phyloP scores from a whole-genome alignment of 2,113 vertebrate species.

The Passer domesticus region DNA sequence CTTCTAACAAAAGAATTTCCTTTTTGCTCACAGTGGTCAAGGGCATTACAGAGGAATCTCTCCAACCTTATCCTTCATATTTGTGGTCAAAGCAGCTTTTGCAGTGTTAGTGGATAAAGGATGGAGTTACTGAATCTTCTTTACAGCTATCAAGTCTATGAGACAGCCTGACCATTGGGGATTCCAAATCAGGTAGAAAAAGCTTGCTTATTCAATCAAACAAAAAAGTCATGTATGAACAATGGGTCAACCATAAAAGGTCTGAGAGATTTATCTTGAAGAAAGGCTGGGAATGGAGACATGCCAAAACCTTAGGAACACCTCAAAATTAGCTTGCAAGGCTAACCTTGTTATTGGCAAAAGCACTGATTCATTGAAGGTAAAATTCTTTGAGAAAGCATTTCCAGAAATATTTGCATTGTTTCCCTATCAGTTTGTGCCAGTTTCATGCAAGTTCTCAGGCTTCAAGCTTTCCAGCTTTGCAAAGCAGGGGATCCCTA shows the following conservation, averaged over 20 bases:
- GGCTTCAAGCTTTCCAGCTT: neutral
- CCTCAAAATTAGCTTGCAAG: neutral
- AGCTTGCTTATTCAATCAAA: neutral
- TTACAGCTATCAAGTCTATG: neutral
- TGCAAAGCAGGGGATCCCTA: neutral
- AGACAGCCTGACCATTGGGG: neutral
- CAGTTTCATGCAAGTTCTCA: conserved; percentile 24
- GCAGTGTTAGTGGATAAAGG: neutral
- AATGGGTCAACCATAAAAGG: neutral
- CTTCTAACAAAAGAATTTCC: conserved; percentile 36
- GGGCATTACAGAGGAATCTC: neutral
- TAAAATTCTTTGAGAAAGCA: neutral
- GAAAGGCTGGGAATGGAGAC: neutral
- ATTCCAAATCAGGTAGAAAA: neutral
- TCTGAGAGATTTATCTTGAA: neutral
- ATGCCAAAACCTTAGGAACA: neutral
- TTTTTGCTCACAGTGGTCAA: neutral
- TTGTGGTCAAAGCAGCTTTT: conserved; percentile 10
- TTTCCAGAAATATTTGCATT: conserved; percentile 39
- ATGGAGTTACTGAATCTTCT: neutral
- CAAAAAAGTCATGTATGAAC: neutral
- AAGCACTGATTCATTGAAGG: neutral
- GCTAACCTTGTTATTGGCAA: neutral
- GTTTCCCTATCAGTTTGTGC: conserved; percentile 4
- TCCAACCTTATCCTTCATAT: neutral